These are phyloP conservation scores for Apogon hyalosoma DNA, from an alignment of 2,797 vertebrate genomes.

Conservation along the genomic window DNA sequence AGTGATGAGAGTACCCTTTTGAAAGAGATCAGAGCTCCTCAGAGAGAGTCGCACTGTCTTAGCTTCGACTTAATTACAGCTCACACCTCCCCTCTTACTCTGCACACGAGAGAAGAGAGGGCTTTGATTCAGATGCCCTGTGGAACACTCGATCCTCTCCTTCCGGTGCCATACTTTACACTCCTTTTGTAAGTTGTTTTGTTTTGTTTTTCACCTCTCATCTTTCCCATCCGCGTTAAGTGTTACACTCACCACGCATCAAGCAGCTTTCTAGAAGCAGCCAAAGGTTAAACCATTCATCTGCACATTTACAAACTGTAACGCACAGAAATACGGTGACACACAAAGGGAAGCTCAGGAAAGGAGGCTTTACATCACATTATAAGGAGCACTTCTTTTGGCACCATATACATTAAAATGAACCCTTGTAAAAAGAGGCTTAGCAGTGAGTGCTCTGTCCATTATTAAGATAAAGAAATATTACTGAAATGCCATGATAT, in stretches of 20 bases:
- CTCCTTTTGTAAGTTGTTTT: conserved; percentile 21
- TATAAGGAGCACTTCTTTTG: conserved; percentile 36
- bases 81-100: conserved; percentile 57
- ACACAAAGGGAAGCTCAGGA: conserved; percentile 23
- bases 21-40: conserved; percentile 61
- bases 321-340: neutral
- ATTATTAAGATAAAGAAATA: conserved; percentile 61
- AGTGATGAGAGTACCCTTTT: conserved; percentile 34
- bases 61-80: conserved; percentile 72
- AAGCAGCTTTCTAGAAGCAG: conserved; percentile 27
- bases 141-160: conserved; percentile 71
- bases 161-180: conserved; percentile 64
- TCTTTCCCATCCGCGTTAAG: neutral
- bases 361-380: conserved; percentile 66
- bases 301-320: neutral
- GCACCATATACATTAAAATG: conserved; percentile 63
- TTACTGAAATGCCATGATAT: conserved; percentile 48
- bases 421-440: conserved; percentile 66
- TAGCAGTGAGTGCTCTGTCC: conserved; percentile 52
- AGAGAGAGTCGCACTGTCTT: conserved; percentile 60
- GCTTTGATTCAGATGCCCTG: conserved; percentile 74
- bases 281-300: conserved; percentile 31
- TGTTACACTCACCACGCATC: neutral
- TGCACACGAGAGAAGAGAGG: conserved; percentile 46
- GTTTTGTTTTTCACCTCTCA: conserved; percentile 1